A percentile compares a stretch with the other conserved stretches of the same genome.
phyloP scores from a whole-genome alignment of 2,888 invertebrate genomes.

The Lapara coniferarum region DNA sequence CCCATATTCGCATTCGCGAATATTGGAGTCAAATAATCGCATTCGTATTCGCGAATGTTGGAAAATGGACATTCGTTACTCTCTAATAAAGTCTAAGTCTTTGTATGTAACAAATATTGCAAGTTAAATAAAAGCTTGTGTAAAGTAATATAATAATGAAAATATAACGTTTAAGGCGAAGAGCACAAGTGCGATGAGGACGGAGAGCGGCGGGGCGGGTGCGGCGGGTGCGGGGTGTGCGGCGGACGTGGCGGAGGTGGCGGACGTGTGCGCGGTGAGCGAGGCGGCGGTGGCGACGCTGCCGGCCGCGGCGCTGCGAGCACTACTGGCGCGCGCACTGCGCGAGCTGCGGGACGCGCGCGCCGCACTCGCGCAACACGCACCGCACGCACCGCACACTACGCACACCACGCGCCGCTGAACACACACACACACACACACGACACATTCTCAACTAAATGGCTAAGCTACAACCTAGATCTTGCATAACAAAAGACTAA shows the following conservation, averaged over 20 bases:
- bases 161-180: not conserved
- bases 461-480: too few species aligned
- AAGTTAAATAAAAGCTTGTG: too few species aligned
- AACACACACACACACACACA: constrained; percentile 68
- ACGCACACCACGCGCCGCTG: constrained; percentile 56
- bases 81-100: too few species aligned
- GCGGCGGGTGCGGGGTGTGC: not conserved
- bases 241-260: constrained; percentile 21
- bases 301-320: constrained; percentile 42
- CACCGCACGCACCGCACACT: constrained; percentile 53
- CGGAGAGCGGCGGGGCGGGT: not conserved
- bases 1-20: too few species aligned
- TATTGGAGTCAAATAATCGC: too few species aligned
- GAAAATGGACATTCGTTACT: too few species aligned
- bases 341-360: constrained; percentile 39
- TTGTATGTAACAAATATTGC: too few species aligned
- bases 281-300: constrained; percentile 37
- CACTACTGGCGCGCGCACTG: constrained; percentile 35
- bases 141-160: too few species aligned
- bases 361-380: constrained; percentile 88
- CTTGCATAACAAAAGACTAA: too few species aligned
- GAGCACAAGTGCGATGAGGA: constrained; percentile 8
- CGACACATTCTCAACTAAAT: too few species aligned
- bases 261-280: constrained; percentile 26
- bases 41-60: too few species aligned